Conservation (phyloP, 2,113 vertebrate species). For the Toxotes jaculatrix region DNA sequence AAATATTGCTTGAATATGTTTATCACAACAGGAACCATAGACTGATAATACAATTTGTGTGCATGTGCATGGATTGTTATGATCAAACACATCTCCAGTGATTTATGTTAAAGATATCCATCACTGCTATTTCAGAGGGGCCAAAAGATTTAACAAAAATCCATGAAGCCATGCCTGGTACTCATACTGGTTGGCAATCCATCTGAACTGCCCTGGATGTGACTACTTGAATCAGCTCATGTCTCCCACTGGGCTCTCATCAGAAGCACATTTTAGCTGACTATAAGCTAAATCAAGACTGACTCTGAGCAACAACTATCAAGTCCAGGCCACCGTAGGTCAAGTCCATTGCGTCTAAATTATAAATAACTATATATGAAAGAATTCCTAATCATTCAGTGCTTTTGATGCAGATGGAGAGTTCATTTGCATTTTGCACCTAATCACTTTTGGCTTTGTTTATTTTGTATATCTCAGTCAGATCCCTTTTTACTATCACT, state of each 20-base stretch:
- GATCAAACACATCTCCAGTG: neutral
- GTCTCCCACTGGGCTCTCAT: slow-evolving; percentile 21
- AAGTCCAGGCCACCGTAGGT: slow-evolving; percentile 24
- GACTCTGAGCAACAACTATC: slow-evolving; percentile 25
- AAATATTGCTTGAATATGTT: neutral
- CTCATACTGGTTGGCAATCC: neutral
- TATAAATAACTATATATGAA: slow-evolving; percentile 46
- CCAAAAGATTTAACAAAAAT: neutral
- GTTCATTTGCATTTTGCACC: slow-evolving; percentile 4
- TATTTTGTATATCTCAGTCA: neutral
- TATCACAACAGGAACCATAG: neutral
- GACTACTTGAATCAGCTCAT: slow-evolving; percentile 33
- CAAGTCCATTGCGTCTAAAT: slow-evolving; percentile 38
- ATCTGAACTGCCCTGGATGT: slow-evolving; percentile 24
- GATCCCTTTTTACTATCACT: neutral
- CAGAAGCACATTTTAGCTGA: slow-evolving; percentile 48
- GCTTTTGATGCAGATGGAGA: neutral
- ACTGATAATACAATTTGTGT: neutral
- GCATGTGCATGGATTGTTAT: neutral
- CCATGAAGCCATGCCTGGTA: neutral
- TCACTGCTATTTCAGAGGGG: neutral
- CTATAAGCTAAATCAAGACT: slow-evolving; percentile 27
- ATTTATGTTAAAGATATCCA: neutral
- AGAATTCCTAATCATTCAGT: slow-evolving; percentile 43
- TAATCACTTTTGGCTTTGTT: neutral